Evolutionary conservation across 1,140 invertebrate species (phyloP).

Genomic region (Amyelois transitella): DNA sequence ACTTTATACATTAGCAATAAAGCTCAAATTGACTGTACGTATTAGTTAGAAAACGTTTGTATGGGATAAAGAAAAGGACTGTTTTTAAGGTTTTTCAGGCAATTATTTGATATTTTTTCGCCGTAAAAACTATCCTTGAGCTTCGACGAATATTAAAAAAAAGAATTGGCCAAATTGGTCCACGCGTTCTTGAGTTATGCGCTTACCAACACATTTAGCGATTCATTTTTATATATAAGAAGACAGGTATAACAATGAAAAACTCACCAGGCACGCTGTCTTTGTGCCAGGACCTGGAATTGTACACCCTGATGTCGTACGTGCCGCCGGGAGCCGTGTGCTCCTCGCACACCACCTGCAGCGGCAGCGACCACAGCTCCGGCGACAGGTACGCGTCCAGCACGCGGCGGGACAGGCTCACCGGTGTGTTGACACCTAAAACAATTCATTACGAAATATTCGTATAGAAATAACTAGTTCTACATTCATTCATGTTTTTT

Average conservation of each 20-base stretch:
- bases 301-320: constrained; percentile 52
- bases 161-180: too few relatives aligned
- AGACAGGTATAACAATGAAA: neutral
- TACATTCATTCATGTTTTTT: too few relatives aligned
- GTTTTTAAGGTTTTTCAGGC: too few relatives aligned
- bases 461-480: too few relatives aligned
- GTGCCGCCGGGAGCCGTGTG: constrained; percentile 39
- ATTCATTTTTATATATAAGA: neutral
- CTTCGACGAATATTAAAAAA: too few relatives aligned
- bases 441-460: neutral
- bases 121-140: neutral
- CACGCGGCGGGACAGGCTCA: constrained; percentile 39
- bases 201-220: too few relatives aligned
- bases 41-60: too few relatives aligned
- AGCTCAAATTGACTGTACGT: too few relatives aligned
- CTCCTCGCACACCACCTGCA: constrained; percentile 48
- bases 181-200: too few relatives aligned
- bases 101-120: too few relatives aligned
- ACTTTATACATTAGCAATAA: too few relatives aligned
- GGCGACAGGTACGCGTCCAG: constrained; percentile 74
- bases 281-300: constrained; percentile 56
- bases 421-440: constrained; percentile 31
- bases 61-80: too few relatives aligned
- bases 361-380: constrained; percentile 76
- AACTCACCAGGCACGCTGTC: constrained; percentile 56